Conservation (phyloP, 2,113 vertebrate species). For the Halcyon senegalensis region DNA sequence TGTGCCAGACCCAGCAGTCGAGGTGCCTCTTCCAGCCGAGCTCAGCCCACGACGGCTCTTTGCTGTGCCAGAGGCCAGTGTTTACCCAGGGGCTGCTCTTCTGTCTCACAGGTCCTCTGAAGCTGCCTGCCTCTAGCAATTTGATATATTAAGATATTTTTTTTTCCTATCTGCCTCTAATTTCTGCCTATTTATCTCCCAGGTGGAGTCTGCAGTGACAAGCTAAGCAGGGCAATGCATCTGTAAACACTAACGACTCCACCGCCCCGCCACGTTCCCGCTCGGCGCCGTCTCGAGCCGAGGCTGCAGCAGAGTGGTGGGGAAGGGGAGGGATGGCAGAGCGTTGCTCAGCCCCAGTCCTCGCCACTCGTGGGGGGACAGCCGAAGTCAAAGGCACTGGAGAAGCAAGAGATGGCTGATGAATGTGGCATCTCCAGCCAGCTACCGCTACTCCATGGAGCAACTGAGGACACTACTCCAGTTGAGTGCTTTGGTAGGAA, state of each 20-base stretch:
- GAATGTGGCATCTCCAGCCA: not conserved
- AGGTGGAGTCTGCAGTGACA: slow-evolving; percentile 32
- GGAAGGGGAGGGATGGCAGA: not conserved
- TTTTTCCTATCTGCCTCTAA: slow-evolving; percentile 25
- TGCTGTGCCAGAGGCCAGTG: not conserved
- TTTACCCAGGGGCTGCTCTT: slow-evolving; percentile 3
- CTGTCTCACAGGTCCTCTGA: slow-evolving; percentile 34
- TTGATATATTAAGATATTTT: slow-evolving; percentile 59
- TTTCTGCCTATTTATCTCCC: slow-evolving; percentile 63
- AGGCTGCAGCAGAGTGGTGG: not conserved
- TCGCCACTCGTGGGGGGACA: accelerated
- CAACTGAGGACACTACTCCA: not conserved
- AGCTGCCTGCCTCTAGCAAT: not conserved
- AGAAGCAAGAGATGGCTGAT: not conserved
- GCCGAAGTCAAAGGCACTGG: not conserved
- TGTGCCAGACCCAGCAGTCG: not conserved
- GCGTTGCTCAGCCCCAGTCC: not conserved
- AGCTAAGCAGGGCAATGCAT: not conserved
- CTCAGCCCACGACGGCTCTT: not conserved
- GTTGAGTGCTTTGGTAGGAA: not conserved
- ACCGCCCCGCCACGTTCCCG: not conserved
- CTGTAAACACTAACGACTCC: not conserved
- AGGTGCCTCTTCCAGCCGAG: not conserved
- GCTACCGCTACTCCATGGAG: not conserved
- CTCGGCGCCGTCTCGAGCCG: not conserved